A percentile compares a stretch with the other conserved stretches of the same genome.
Conservation (phyloP, 2,888 invertebrate species). For the Lasioglossum zephyrum region DNA sequence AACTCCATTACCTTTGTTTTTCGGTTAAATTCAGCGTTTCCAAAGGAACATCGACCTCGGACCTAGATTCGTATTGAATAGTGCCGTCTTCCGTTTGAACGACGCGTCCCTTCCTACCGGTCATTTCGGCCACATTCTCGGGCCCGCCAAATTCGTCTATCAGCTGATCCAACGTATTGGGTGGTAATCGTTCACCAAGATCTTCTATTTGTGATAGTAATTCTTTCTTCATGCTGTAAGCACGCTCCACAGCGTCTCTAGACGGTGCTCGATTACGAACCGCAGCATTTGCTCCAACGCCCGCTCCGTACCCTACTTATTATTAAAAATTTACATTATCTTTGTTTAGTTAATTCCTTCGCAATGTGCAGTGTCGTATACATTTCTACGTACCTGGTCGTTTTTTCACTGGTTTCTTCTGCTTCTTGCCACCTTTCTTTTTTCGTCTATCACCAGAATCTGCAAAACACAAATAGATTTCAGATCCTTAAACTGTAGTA, state of each 20-base stretch:
- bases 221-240: slow-evolving; percentile 97
- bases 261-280: slow-evolving; percentile 86
- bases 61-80: slow-evolving; percentile 97
- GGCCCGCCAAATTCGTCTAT: slow-evolving; percentile 99
- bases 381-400: slow-evolving; percentile 87
- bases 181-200: slow-evolving; percentile 94
- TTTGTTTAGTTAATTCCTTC: slow-evolving; percentile 83
- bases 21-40: slow-evolving; percentile 98
- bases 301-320: slow-evolving; percentile 73
- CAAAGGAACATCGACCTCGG: slow-evolving; percentile 97
- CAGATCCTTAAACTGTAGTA: too few species aligned
- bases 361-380: slow-evolving; percentile 81
- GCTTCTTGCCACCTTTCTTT: slow-evolving; percentile 87
- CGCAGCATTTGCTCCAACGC: slow-evolving; percentile 71
- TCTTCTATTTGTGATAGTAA: slow-evolving; percentile 93
- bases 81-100: slow-evolving; percentile 96
- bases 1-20: slow-evolving; percentile 86
- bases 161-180: slow-evolving; percentile 98
- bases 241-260: slow-evolving; percentile 94
- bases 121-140: slow-evolving; percentile 99
- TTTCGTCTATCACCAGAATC: slow-evolving; percentile 93
- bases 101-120: slow-evolving; percentile 97
- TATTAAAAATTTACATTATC: slow-evolving; percentile 77
- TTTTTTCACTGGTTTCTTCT: slow-evolving; percentile 86
- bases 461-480: slow-evolving; percentile 69